A percentile compares a stretch with the other conserved stretches of the same genome.
Evolutionary conservation across 2,797 vertebrate species (phyloP).

Genomic region (Protosalanx chinensis): DNA sequence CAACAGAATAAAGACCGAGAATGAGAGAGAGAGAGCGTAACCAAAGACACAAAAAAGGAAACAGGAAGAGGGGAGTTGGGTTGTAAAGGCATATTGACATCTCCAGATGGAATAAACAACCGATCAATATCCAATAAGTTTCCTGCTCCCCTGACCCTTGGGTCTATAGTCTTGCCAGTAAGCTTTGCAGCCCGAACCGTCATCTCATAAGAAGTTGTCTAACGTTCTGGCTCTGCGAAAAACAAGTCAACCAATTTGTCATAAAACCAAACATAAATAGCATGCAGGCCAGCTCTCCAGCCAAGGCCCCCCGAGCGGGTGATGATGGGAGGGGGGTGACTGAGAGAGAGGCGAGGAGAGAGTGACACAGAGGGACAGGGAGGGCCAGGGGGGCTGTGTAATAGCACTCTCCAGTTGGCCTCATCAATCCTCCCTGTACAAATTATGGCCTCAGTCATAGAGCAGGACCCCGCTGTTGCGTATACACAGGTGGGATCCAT

Average conservation of each 20-base stretch:
- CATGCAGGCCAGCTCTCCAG: slow-evolving; percentile 27
- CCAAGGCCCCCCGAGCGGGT: not conserved
- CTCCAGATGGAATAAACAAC: slow-evolving; percentile 41
- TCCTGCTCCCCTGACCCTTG: slow-evolving; percentile 3
- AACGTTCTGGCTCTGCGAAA: slow-evolving; percentile 34
- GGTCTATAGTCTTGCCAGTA: slow-evolving; percentile 22
- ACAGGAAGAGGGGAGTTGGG: not conserved
- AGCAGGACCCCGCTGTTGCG: slow-evolving; percentile 8
- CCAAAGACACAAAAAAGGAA: not conserved
- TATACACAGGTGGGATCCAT: slow-evolving; percentile 45
- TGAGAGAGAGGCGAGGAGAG: slow-evolving; percentile 5
- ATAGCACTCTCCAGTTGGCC: slow-evolving; percentile 29
- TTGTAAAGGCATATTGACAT: slow-evolving; percentile 22
- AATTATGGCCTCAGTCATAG: slow-evolving; percentile 36
- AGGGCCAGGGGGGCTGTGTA: slow-evolving; percentile 40
- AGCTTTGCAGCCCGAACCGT: slow-evolving; percentile 8
- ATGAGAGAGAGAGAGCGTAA: not conserved
- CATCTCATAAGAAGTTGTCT: slow-evolving; percentile 29
- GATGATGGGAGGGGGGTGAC: slow-evolving; percentile 23
- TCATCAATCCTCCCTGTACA: slow-evolving; percentile 17
- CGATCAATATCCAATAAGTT: slow-evolving; percentile 45
- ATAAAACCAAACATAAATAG: slow-evolving; percentile 58
- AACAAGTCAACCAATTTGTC: slow-evolving; percentile 44
- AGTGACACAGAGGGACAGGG: slow-evolving; percentile 1
- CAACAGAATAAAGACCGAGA: not conserved